A percentile compares a stretch with the other conserved stretches of the same genome.
Conservation (phyloP, 2,888 invertebrate genomes). For the Tubiluchus corallicola region DNA sequence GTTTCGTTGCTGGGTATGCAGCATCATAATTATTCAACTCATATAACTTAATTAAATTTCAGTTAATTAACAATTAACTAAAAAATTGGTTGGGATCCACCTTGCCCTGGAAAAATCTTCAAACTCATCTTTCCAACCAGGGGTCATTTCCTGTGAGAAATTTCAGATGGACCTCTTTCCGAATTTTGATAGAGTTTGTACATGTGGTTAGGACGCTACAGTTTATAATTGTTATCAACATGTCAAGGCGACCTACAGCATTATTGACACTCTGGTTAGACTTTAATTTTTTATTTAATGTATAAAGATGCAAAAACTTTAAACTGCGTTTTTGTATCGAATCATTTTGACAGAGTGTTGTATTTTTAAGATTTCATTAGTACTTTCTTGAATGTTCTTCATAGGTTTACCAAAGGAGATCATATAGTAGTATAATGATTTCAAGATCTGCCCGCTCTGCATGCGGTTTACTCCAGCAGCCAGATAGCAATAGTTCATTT, state of each 20-base stretch:
- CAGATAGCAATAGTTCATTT: constrained; percentile 64
- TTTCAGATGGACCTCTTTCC: too few species aligned
- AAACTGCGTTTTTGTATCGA: not conserved
- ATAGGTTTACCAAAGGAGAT: constrained; percentile 71
- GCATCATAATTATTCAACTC: not conserved
- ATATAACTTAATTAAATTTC: not conserved
- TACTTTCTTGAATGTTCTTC: too few species aligned
- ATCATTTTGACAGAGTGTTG: too few species aligned
- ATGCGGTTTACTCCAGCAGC: constrained; percentile 73
- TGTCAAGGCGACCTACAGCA: constrained; percentile 2
- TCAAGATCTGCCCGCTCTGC: constrained; percentile 76
- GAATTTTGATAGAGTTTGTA: too few species aligned
- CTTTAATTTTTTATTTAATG: constrained; percentile 9
- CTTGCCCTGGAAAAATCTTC: too few species aligned
- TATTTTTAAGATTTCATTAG: too few species aligned
- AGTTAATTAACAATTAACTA: too few species aligned
- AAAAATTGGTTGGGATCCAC: too few species aligned
- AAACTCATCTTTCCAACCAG: too few species aligned
- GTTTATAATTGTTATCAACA: too few species aligned
- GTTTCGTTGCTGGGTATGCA: constrained; percentile 79
- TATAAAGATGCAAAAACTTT: not conserved
- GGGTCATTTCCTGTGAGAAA: too few species aligned
- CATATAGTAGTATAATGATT: constrained; percentile 66
- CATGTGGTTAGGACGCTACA: too few species aligned
- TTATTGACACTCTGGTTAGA: constrained; percentile 5